These are phyloP conservation scores for Pristionchus exspectatus DNA, from an alignment of 2,888 invertebrate species.

Conservation along the genomic window DNA sequence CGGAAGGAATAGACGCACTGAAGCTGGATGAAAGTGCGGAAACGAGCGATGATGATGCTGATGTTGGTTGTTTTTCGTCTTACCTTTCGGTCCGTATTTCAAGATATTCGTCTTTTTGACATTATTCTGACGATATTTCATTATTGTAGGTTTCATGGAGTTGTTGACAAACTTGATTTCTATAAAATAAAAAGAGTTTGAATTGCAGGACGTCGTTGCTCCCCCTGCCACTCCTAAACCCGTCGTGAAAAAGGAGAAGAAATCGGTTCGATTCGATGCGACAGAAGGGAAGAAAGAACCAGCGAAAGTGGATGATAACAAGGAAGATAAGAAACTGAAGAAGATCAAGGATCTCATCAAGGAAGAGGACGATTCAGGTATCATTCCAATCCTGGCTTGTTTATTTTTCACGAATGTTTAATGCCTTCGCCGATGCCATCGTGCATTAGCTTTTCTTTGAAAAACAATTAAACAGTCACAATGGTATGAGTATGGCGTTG, in stretches of 20 bases:
- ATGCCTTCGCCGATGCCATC: background rate
- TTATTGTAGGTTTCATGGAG: background rate
- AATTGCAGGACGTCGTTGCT: background rate
- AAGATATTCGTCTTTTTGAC: too few species aligned
- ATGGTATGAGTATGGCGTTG: background rate
- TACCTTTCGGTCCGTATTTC: background rate
- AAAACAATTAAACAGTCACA: background rate
- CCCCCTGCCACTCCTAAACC: background rate
- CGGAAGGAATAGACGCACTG: slow-evolving; percentile 1
- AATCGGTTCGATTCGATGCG: slow-evolving; percentile 34
- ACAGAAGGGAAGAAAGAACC: slow-evolving; percentile 19
- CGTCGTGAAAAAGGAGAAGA: slow-evolving; percentile 25
- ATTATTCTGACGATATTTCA: too few species aligned
- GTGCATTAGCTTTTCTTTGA: too few species aligned
- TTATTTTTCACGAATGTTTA: background rate
- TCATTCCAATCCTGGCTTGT: background rate
- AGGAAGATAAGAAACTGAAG: slow-evolving; percentile 49
- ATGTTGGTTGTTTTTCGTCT: background rate
- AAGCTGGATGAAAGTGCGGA: background rate
- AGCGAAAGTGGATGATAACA: background rate
- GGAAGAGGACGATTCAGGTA: slow-evolving; percentile 29
- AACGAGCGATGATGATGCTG: slow-evolving; percentile 7
- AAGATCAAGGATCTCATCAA: slow-evolving; percentile 53
- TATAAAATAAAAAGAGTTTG: too few species aligned
- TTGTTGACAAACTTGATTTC: too few species aligned